phyloP scores from a whole-genome alignment of 2,113 vertebrate genomes.

The Bubo bubo region DNA sequence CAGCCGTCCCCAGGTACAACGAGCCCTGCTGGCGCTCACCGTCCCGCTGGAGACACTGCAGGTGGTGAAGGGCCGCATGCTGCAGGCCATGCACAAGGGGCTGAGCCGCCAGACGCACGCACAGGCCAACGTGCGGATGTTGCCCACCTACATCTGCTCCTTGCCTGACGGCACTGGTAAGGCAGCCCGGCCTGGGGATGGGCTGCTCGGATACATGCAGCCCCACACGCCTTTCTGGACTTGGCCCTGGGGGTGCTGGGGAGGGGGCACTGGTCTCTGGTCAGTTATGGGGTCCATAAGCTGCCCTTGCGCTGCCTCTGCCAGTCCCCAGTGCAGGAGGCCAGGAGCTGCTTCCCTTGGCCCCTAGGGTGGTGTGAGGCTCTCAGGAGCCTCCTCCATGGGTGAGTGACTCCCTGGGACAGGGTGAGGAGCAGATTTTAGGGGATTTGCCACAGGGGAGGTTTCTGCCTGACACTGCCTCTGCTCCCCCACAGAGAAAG shows the following conservation, averaged over 20 bases:
- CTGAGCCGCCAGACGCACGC: constrained; percentile 62
- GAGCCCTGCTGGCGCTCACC: constrained; percentile 67
- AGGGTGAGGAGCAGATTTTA: background rate
- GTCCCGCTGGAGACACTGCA: constrained; percentile 69
- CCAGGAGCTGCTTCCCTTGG: background rate
- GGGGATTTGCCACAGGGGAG: background rate
- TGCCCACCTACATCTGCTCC: constrained; percentile 84
- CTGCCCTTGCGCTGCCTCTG: background rate
- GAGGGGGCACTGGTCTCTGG: background rate
- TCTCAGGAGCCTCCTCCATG: background rate
- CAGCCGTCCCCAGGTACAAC: constrained; percentile 66
- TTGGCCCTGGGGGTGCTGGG: background rate
- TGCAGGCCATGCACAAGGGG: constrained; percentile 71
- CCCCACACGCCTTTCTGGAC: rapidly evolving
- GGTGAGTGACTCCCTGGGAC: background rate
- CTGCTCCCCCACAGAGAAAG: constrained; percentile 74
- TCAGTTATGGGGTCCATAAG: background rate
- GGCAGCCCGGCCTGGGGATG: background rate
- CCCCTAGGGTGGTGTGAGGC: background rate
- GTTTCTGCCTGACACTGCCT: background rate
- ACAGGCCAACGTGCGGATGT: constrained; percentile 77
- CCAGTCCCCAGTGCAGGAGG: background rate
- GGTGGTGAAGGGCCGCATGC: constrained; percentile 73
- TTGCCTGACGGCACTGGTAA: constrained; percentile 85
- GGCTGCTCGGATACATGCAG: background rate